phyloP scores from a whole-genome alignment of 2,113 vertebrate genomes.

The Syngnathus scovelli region DNA sequence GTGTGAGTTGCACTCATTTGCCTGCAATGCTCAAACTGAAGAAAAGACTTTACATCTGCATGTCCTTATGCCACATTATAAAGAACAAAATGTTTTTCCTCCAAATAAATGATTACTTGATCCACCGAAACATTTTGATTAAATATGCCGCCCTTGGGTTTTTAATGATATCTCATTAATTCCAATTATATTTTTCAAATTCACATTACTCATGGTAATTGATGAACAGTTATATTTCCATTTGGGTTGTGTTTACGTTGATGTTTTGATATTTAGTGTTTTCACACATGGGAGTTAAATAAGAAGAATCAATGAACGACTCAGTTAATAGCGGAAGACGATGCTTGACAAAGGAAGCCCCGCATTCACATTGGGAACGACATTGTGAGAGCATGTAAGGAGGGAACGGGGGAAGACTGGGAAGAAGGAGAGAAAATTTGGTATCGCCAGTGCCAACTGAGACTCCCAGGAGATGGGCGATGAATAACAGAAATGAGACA shows the following conservation, averaged over 20 bases:
- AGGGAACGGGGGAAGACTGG: constrained; percentile 19
- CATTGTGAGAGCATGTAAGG: constrained; percentile 10
- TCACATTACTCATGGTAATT: constrained; percentile 31
- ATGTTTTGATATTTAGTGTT: constrained; percentile 25
- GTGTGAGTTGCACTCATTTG: constrained; percentile 57
- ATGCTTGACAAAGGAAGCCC: constrained; percentile 6
- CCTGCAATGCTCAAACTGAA: constrained; percentile 30
- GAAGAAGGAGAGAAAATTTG: constrained; percentile 41
- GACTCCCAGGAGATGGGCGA: constrained; percentile 65
- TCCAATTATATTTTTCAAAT: constrained; percentile 36
- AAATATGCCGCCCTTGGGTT: constrained; percentile 21
- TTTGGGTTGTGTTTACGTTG: constrained; percentile 27
- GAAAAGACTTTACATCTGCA: constrained; percentile 16
- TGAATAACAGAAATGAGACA: constrained; percentile 76
- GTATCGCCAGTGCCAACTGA: constrained; percentile 59
- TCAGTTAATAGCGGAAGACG: constrained; percentile 25
- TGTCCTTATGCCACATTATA: background rate
- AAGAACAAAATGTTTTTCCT: constrained; percentile 6
- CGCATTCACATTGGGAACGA: constrained; percentile 5
- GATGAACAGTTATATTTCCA: constrained; percentile 42
- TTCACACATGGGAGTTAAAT: constrained; percentile 26
- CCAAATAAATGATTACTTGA: background rate
- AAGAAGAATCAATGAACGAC: constrained; percentile 17
- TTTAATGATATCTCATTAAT: constrained; percentile 43
- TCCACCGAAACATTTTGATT: constrained; percentile 1